Evolutionary conservation across 64 coral and sea anemone species (phyloP), one percentile per base, ranked within the genome.

Genomic region (Porites lutea): DNA sequence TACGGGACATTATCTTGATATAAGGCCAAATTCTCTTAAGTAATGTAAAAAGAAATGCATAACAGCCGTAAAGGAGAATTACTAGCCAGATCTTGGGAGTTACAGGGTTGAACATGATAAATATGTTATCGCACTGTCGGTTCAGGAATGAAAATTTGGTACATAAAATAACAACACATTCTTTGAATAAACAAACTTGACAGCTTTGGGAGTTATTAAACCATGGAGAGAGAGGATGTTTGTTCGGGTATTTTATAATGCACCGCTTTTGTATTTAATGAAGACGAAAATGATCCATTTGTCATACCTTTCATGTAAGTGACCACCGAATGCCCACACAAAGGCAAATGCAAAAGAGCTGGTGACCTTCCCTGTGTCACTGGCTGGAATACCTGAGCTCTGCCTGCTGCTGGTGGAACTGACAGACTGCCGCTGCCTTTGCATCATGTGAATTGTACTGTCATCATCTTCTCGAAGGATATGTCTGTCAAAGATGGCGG

Each of bases 261-360:
- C 13, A 19, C 13, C 13, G 13, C 18, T 18, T 18, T 16, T 0
- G 62, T 12, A 1, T 2, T 19, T 14, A 18, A 65, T 65, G 62
- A 19, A 19, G 18, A 4, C 13, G 7, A 13, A 9, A 59, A 9
- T 7, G 7, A 59, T 59, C 7, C 18, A 14, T 80, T 52, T 73
- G 16, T 8, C 13, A 37, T 86, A 99, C 97, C 94, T 99, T 88
- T 99, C 91, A 83, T 99, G 97, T 22, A 99, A 14, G 80, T 93
- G 93, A 88, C 97, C 97, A 54, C 97, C 97, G 92, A 99, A 96
- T 8, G 97, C 88, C 97, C 97, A 99, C 57, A 96, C 89, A 59
- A 93, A 99, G 45, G 97, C 91, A 75, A 96, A 99, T 6, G 94
- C 97, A 79, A 99, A 99, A 5, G 91, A 93, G 19, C 83, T 90